These are phyloP conservation scores for Priocnemis perturbator DNA, from an alignment of 2,888 invertebrate species.

Conservation along the genomic window DNA sequence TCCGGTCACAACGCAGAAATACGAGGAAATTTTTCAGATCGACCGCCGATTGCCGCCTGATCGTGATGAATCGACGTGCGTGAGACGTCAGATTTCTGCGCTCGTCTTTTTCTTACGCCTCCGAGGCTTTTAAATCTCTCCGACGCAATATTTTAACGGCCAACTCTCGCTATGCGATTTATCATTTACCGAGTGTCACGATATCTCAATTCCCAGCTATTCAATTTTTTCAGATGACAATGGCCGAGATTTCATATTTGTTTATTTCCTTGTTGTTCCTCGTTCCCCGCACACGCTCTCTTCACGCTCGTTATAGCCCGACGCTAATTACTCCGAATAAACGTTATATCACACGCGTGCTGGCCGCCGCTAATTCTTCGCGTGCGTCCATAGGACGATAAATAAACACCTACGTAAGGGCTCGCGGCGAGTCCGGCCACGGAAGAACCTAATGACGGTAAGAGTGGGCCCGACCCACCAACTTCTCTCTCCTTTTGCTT, in stretches of 20 bases:
- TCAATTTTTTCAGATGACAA: neutral
- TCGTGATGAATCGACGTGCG: no score
- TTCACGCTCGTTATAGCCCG: conserved; percentile 24
- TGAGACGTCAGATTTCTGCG: no score
- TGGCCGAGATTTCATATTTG: neutral
- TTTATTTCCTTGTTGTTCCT: conserved; percentile 3
- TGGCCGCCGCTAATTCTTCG: conserved; percentile 33
- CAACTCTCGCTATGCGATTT: no score
- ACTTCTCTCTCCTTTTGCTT: conserved; percentile 10
- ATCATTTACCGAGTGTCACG: no score
- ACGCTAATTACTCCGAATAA: conserved; percentile 37
- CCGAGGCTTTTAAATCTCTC: no score
- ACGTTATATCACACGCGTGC: conserved; percentile 20
- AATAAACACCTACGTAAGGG: conserved; percentile 45
- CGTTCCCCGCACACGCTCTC: neutral
- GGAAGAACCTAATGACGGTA: conserved; percentile 43
- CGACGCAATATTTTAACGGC: no score
- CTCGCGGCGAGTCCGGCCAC: conserved; percentile 30
- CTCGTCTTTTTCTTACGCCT: no score
- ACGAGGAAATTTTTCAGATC: no score
- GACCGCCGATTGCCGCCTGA: no score
- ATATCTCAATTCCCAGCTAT: neutral
- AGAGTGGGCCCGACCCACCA: neutral
- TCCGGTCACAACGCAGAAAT: no score
- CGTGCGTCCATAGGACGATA: conserved; percentile 38